Conservation (phyloP, 1,140 invertebrate genomes). For the Trypoxylus dichotomus region DNA sequence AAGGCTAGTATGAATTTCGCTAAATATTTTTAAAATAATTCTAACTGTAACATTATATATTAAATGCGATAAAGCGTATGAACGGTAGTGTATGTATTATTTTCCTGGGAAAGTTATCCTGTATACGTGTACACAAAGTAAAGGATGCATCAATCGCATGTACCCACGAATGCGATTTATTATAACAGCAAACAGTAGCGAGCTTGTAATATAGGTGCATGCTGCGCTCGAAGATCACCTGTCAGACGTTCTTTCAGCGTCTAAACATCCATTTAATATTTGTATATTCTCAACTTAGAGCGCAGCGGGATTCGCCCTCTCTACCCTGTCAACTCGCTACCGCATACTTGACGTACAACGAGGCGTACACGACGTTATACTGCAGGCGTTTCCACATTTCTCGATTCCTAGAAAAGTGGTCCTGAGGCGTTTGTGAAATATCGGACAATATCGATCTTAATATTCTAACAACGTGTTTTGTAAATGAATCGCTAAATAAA, state of each 20-base stretch:
- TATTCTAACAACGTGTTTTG: too few relatives aligned
- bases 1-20: too few relatives aligned
- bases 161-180: neutral
- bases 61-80: too few relatives aligned
- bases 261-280: slow-evolving; percentile 40
- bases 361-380: neutral
- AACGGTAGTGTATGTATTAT: too few relatives aligned
- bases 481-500: too few relatives aligned
- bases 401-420: neutral
- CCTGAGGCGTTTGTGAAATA: neutral
- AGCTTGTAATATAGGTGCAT: slow-evolving; percentile 33
- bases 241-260: slow-evolving; percentile 39
- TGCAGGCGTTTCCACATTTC: neutral
- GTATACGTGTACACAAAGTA: too few relatives aligned
- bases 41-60: too few relatives aligned
- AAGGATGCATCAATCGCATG: too few relatives aligned
- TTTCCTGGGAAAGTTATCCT: too few relatives aligned
- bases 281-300: slow-evolving; percentile 36
- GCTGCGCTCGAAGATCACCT: slow-evolving; percentile 41
- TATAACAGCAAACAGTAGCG: neutral
- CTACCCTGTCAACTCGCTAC: slow-evolving; percentile 31
- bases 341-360: slow-evolving; percentile 5
- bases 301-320: slow-evolving; percentile 35
- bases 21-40: too few relatives aligned
- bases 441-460: too few relatives aligned